Evolutionary conservation across 2,888 invertebrate genomes (phyloP).

Genomic region (Lasioglossum figueresi): DNA sequence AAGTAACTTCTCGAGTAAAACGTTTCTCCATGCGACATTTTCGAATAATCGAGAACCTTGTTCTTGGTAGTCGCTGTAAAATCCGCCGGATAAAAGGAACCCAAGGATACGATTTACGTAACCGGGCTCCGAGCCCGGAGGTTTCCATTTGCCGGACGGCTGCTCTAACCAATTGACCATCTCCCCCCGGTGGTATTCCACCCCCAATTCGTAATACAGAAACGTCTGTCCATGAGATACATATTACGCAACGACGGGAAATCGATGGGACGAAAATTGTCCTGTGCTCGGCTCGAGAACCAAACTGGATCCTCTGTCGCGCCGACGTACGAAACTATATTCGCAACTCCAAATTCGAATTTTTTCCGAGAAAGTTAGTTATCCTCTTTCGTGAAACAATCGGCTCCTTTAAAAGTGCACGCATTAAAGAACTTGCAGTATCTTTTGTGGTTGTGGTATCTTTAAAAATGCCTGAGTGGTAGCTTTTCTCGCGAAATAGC

Average conservation of each 20-base stretch:
- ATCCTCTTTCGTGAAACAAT: neutral
- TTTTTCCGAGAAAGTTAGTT: neutral
- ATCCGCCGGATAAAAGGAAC: constrained; percentile 4
- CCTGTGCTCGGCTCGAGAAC: neutral
- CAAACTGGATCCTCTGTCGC: neutral
- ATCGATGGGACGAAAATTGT: constrained; percentile 38
- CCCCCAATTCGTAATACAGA: constrained; percentile 30
- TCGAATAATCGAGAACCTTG: neutral
- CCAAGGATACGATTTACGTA: constrained; percentile 41
- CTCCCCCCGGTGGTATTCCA: constrained; percentile 12
- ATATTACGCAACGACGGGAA: constrained; percentile 36
- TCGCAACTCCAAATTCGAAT: neutral
- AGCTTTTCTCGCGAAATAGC: too few species aligned
- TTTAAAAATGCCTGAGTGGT: neutral
- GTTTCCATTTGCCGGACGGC: constrained; percentile 42
- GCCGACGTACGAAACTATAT: neutral
- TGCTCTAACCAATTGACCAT: constrained; percentile 47
- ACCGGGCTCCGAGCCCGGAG: constrained; percentile 30
- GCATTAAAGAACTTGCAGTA: neutral
- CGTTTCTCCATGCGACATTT: neutral
- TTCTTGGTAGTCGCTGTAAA: neutral
- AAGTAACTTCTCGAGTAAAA: neutral
- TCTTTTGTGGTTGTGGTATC: neutral
- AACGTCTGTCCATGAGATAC: constrained; percentile 24
- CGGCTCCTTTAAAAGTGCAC: too few species aligned